Evolutionary conservation across 2,797 vertebrate genomes (phyloP), one percentile per base, ranked within the genome.

Genomic region (Alauda arvensis): DNA sequence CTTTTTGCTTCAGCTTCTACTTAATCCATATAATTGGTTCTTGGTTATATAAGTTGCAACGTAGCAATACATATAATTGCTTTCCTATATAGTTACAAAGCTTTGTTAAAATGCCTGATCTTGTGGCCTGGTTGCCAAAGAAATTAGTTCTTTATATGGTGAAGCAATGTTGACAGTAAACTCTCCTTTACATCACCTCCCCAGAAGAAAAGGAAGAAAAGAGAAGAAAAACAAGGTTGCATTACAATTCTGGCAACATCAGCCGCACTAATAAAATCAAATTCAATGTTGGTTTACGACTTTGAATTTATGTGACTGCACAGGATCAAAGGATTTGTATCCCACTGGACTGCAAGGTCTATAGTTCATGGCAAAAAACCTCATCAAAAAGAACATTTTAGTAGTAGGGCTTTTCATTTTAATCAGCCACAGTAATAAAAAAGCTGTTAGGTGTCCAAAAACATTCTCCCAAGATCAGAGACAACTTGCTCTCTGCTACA

Each of bases 301-400:
- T 95, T 91, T 92, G 93, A 97, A 97, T 97, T 97, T 97, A 97
- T 97, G 97, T 96, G 96, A 95, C 95, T 96, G 93, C 96, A 90
- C 85, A 84, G 95, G 97, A 97, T 97, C 96, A 97, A 97, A 97
- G 97, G 96, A 93, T 96, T 96, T 63, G 86, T 95, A 92, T 97
- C 96, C 95, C 97, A 96, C 95, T 96, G 95, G 97, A 97, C 95
- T 89, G 91, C 83, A 90, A 94, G 97, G 96, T 97, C 96, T 96
- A 96, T 96, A 97, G 96, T 97, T 97, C 96, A 97, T 95, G 95
- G 95, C 91, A 96, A 95, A 94, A 89, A 96, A 96, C 90, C 96
- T 96, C 96, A 97, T 97, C 97, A 97, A 97, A 97, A 96, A 97
- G 96, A 97, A 95, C 96, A 95, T 96, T 97, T 97, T 96, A 95